Base-by-base conservation (phyloP, 2,113 vertebrate species). In the Archilochus colubris region DNA sequence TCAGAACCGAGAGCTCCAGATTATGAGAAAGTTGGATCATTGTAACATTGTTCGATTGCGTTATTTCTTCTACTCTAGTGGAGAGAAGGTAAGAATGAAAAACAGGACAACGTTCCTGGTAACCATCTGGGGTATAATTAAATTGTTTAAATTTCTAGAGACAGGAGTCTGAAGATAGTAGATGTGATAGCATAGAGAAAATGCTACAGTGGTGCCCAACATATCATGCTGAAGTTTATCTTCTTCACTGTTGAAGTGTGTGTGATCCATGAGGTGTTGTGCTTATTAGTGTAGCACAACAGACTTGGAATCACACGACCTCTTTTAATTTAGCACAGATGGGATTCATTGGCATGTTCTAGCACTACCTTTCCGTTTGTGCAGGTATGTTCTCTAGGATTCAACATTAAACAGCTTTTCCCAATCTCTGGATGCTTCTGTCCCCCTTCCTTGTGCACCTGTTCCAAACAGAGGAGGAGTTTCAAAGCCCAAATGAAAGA, bases 1-100 rank as follows among this genome's bases (percentile, higher is more conserved):
- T 86, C 97, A 99, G 99, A 99, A 99, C 96, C 99, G 99, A 78
- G 99, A 99, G 97, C 98, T 99, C 93, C 99, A 99, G 97, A 99
- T 99, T 97, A 99, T 99, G 99, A 98, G 99, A 95, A 99, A 99
- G 96, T 91, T 99, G 98, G 99, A 99, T 98, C 99, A 99, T 96
- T 99, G 99, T 98, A 99, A 99, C 97, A 99, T 99, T 75, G 99
- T 99, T 91, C 98, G 99, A 92, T 98, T 99, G 97, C 99, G 99
- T 92, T 99, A 99, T 97, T 99, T 99, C 98, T 99, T 99, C 98
- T 99, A 99, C 98, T 99, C 99, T 44, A 99, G 99, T 80, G 99
- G 99, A 97, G 99, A 99, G 90, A 99, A 99, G 99, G 99, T 99
- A 97, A 97, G 98, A 88, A 81, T 4, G 1, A 12, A 50, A 17